These are phyloP conservation scores for Leptatherina wallacei DNA, from an alignment of 2,797 vertebrate species.

Conservation along the genomic window DNA sequence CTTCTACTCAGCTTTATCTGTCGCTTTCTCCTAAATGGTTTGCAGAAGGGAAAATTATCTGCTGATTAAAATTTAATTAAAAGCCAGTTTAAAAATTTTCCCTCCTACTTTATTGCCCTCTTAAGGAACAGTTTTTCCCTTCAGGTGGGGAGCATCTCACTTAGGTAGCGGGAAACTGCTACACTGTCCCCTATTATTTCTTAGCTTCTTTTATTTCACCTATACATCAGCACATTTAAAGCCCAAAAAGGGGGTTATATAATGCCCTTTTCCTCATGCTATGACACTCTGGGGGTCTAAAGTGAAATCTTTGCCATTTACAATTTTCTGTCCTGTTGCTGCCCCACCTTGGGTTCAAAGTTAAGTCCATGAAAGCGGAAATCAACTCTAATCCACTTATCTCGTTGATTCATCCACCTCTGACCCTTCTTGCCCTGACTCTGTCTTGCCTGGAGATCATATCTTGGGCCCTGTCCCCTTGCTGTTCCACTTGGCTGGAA, in stretches of 20 bases:
- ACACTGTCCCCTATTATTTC: constrained; percentile 58
- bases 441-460: constrained; percentile 49
- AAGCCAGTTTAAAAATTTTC: constrained; percentile 73
- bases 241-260: constrained; percentile 46
- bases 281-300: constrained; percentile 29
- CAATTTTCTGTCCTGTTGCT: constrained; percentile 17
- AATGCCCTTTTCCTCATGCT: constrained; percentile 15
- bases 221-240: constrained; percentile 65
- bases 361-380: constrained; percentile 40
- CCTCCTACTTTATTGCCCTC: constrained; percentile 53
- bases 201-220: constrained; percentile 61
- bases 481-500: constrained; percentile 33
- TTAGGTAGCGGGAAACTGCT: constrained; percentile 48
- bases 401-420: constrained; percentile 54
- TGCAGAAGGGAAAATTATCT: constrained; percentile 76
- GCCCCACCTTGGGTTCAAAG: constrained; percentile 43
- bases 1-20: constrained; percentile 61
- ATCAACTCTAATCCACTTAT: constrained; percentile 62
- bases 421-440: constrained; percentile 39
- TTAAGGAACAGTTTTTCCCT: constrained; percentile 65
- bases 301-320: constrained; percentile 32
- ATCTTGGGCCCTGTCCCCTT: constrained; percentile 33
- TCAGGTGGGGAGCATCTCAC: constrained; percentile 44
- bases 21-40: constrained; percentile 72
- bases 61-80: constrained; percentile 87